Evolutionary conservation across 2,888 invertebrate species (phyloP).

Genomic region (Eurois occulta): DNA sequence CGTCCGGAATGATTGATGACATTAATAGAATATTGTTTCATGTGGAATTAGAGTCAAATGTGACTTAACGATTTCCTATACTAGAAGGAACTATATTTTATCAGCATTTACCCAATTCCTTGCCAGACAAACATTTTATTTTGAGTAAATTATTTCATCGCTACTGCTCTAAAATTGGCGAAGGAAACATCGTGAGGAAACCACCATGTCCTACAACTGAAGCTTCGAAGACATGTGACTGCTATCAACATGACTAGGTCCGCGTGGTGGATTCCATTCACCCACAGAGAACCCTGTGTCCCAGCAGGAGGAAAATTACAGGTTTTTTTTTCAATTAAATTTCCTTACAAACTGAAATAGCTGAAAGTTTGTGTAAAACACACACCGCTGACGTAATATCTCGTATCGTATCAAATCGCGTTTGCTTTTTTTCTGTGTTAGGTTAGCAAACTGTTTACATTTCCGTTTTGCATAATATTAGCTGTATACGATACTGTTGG

Average conservation of each 20-base stretch:
- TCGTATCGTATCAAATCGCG: conserved; percentile 52
- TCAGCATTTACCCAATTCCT: neutral
- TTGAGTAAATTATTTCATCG: neutral
- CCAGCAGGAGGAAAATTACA: neutral
- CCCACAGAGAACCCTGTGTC: neutral
- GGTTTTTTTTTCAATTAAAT: no score
- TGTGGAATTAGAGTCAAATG: neutral
- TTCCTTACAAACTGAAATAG: conserved; percentile 11
- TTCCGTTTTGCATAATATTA: conserved; percentile 73
- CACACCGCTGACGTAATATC: conserved; percentile 36
- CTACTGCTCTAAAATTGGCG: neutral
- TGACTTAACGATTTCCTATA: neutral
- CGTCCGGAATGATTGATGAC: conserved; percentile 13
- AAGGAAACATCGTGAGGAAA: neutral
- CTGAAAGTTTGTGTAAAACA: conserved; percentile 36
- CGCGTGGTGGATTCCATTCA: neutral
- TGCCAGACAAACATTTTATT: neutral
- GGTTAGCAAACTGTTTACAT: conserved; percentile 62
- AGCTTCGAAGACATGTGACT: neutral
- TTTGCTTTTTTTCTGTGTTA: conserved; percentile 46
- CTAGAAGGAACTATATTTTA: neutral
- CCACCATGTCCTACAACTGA: neutral
- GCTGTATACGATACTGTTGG: conserved; percentile 58
- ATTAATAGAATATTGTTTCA: conserved; percentile 2
- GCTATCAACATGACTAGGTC: neutral